Percentiles rank a stretch among this genome's conserved stretches.
These are phyloP conservation scores for Danio tinwini DNA, from an alignment of 2,797 vertebrate species.

Conservation along the genomic window DNA sequence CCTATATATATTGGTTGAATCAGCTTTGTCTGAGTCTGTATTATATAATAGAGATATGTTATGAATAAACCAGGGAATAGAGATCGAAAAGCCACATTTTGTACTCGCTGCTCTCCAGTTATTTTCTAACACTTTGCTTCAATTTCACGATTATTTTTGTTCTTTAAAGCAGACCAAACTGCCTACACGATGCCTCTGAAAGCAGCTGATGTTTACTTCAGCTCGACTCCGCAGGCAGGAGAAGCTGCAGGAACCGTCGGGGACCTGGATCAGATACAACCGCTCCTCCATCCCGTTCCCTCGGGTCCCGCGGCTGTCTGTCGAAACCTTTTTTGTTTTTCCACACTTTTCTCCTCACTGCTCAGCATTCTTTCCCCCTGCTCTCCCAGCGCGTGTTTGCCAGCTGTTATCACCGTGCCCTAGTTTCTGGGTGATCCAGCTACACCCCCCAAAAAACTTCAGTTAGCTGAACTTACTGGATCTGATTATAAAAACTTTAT, in stretches of 20 bases:
- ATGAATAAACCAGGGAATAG: too few relatives aligned
- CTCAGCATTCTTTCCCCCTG: slow-evolving; percentile 17
- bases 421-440: slow-evolving; percentile 54
- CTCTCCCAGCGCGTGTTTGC: slow-evolving; percentile 42
- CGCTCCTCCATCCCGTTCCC: slow-evolving; percentile 45
- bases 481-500: too few relatives aligned
- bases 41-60: too few relatives aligned
- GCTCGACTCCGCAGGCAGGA: slow-evolving; percentile 28
- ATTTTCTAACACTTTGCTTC: too few relatives aligned
- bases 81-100: too few relatives aligned
- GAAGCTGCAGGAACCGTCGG: slow-evolving; percentile 44
- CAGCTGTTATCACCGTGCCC: slow-evolving; percentile 59
- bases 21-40: too few relatives aligned
- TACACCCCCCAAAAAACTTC: background rate
- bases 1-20: too few relatives aligned
- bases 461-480: too few relatives aligned
- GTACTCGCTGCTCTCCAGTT: too few relatives aligned
- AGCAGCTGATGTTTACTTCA: slow-evolving; percentile 39
- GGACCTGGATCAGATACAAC: slow-evolving; percentile 56
- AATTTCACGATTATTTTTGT: background rate
- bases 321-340: slow-evolving; percentile 43
- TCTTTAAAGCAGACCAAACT: slow-evolving; percentile 1
- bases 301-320: slow-evolving; percentile 39
- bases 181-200: slow-evolving; percentile 2
- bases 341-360: slow-evolving; percentile 30